phyloP scores from a whole-genome alignment of 2,113 vertebrate species.

The Anolis carolinensis region DNA sequence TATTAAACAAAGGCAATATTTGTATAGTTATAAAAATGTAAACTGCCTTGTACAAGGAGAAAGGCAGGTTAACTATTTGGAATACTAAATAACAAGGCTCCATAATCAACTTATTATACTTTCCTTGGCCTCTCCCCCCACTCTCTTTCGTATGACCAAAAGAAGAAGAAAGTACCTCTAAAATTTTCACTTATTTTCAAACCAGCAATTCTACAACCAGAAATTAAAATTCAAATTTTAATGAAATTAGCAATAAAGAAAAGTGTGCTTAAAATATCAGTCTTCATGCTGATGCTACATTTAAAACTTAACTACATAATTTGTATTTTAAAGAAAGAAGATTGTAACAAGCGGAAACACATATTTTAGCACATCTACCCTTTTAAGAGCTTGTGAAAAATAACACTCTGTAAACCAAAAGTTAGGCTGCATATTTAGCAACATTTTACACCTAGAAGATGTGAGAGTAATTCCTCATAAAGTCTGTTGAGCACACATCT shows the following conservation, averaged over 20 bases:
- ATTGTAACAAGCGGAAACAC: neutral
- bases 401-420: neutral
- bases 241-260: neutral
- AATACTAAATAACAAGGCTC: conserved; percentile 1
- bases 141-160: too few species aligned
- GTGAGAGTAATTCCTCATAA: neutral
- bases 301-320: neutral
- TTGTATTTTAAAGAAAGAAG: neutral
- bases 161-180: neutral
- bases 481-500: neutral
- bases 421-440: neutral
- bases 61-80: conserved; percentile 7
- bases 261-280: neutral
- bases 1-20: neutral
- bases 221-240: neutral
- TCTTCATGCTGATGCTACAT: neutral
- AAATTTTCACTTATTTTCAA: neutral
- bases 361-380: neutral
- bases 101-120: too few species aligned
- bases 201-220: neutral
- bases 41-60: neutral
- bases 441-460: neutral
- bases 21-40: neutral
- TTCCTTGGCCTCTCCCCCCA: too few species aligned
- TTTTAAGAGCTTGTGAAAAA: neutral